Percentiles rank a stretch among this genome's conserved stretches.
Conservation (phyloP, 2,888 invertebrate genomes). For the Tillus elongatus region DNA sequence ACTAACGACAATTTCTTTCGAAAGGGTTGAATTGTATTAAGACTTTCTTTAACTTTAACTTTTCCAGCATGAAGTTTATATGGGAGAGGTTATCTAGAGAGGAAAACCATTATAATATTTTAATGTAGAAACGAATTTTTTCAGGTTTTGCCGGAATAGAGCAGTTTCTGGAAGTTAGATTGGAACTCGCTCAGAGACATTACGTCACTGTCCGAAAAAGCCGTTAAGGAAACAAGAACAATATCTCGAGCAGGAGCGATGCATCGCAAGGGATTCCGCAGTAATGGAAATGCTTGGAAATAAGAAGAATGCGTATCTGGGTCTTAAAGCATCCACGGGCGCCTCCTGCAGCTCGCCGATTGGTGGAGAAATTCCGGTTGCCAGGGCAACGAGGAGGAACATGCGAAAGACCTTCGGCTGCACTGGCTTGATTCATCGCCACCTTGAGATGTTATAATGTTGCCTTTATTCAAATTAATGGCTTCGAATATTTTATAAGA, state of each 20-base stretch:
- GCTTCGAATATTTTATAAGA: constrained; percentile 39
- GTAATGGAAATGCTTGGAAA: constrained; percentile 38
- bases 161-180: neutral
- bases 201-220: constrained; percentile 37
- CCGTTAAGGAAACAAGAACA: constrained; percentile 40
- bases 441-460: constrained; percentile 45
- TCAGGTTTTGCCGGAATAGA: no score
- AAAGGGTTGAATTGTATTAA: no score
- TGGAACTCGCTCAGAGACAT: constrained; percentile 23
- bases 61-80: no score
- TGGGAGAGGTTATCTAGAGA: no score
- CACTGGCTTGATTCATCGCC: constrained; percentile 41
- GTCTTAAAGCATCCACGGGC: constrained; percentile 40
- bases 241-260: constrained; percentile 37
- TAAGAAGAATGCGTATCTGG: constrained; percentile 32
- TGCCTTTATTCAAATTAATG: constrained; percentile 44
- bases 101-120: no score
- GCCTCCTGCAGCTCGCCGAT: constrained; percentile 38
- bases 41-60: no score
- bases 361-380: constrained; percentile 38
- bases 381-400: constrained; percentile 42
- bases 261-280: constrained; percentile 39
- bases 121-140: no score
- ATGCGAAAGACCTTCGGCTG: constrained; percentile 35
- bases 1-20: no score